Evolutionary conservation across 2,113 vertebrate species (phyloP).

Genomic region (Hystrix cristata): DNA sequence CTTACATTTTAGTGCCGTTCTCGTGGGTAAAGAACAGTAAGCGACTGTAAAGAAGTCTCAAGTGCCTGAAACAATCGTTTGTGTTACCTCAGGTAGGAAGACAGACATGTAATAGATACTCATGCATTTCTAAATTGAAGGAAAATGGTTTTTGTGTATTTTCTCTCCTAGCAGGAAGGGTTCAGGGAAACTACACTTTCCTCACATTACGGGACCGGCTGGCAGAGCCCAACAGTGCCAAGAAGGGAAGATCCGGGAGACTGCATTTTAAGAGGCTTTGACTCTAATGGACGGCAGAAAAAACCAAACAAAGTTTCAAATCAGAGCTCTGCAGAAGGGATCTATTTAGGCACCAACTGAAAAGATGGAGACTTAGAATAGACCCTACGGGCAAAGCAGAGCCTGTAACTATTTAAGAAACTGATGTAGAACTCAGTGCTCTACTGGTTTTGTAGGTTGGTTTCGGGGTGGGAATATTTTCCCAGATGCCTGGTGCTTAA

Average conservation of each 20-base stretch:
- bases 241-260: not conserved
- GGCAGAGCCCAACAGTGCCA: not conserved
- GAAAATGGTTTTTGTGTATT: not conserved
- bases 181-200: not conserved
- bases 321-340: not conserved
- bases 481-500: not conserved
- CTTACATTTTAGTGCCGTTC: not conserved
- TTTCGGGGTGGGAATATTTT: not conserved
- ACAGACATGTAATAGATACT: not conserved
- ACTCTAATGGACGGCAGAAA: not conserved
- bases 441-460: not conserved
- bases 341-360: not conserved
- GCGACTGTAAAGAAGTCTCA: not conserved
- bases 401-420: not conserved
- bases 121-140: constrained; percentile 6
- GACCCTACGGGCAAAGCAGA: not conserved
- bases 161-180: not conserved
- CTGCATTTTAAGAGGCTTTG: not conserved
- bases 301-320: not conserved
- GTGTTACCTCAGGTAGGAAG: not conserved
- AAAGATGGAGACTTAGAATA: not conserved
- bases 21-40: not conserved
- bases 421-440: fast-evolving
- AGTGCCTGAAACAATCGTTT: not conserved
- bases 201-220: too few relatives aligned